Evolutionary conservation across 2,797 vertebrate genomes (phyloP).

Genomic region (Rhodeus uyekii): DNA sequence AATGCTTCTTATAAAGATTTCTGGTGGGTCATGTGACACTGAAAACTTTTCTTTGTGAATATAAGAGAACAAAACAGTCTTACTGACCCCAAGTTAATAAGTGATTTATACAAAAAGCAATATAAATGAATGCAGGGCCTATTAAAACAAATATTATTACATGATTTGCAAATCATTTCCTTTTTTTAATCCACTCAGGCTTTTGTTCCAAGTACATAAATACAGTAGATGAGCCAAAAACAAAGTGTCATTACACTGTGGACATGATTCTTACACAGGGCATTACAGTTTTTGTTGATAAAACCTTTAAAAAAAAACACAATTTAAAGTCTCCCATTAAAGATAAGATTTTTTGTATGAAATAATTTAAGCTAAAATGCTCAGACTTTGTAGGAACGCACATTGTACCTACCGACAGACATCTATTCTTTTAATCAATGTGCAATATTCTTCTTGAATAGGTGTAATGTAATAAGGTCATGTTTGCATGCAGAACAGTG

Average conservation of each 20-base stretch:
- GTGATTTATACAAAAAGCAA: conserved; percentile 46
- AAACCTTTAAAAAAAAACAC: conserved; percentile 32
- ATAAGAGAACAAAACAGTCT: neutral
- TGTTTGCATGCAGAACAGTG: conserved; percentile 78
- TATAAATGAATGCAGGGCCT: conserved; percentile 42
- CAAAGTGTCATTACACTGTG: conserved; percentile 25
- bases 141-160: neutral
- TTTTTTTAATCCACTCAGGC: conserved; percentile 6
- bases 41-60: neutral
- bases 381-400: conserved; percentile 39
- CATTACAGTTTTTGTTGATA: conserved; percentile 28
- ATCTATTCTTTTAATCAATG: conserved; percentile 56
- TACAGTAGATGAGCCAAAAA: conserved; percentile 20
- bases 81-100: neutral
- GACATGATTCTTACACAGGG: conserved; percentile 12
- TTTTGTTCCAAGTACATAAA: conserved; percentile 18
- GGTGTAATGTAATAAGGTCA: conserved; percentile 52
- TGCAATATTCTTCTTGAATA: conserved; percentile 61
- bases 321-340: conserved; percentile 11
- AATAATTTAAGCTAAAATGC: conserved; percentile 41
- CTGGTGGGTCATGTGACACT: neutral
- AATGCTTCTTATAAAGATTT: neutral
- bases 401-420: conserved; percentile 51
- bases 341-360: conserved; percentile 39
- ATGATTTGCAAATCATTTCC: neutral